Evolutionary conservation across 2,113 vertebrate genomes (phyloP).

Genomic region (Riparia riparia): DNA sequence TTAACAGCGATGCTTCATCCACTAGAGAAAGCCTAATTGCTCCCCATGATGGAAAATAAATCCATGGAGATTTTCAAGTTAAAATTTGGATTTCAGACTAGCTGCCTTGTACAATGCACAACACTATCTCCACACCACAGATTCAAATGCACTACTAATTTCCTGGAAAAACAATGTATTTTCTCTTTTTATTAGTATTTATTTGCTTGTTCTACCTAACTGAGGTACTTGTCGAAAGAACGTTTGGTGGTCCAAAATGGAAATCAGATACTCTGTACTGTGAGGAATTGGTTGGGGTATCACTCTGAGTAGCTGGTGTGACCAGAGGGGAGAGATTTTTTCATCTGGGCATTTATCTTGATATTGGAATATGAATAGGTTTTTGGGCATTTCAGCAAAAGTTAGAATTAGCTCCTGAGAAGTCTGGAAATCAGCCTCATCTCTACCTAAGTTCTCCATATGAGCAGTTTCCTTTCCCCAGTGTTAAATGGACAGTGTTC

Average conservation of each 20-base stretch:
- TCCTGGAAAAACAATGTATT: background rate
- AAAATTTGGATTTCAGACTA: conserved; percentile 54
- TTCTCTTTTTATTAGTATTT: background rate
- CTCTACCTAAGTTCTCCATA: background rate
- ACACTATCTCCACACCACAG: background rate
- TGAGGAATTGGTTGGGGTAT: background rate
- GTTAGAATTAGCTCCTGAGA: background rate
- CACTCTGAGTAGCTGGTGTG: background rate
- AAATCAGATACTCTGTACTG: background rate
- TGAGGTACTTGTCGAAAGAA: fast-evolving
- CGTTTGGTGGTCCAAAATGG: background rate
- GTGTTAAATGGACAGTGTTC: background rate
- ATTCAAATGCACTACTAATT: background rate
- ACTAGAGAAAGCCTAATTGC: conserved; percentile 68
- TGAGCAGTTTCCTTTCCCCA: background rate
- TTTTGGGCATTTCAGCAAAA: background rate
- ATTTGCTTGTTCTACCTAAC: background rate
- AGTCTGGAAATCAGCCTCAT: background rate
- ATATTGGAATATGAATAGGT: background rate
- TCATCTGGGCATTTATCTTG: background rate
- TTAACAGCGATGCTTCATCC: background rate
- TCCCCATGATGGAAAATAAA: conserved; percentile 58
- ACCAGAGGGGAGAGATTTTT: background rate
- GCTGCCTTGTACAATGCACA: background rate
- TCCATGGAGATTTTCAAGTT: conserved; percentile 45